A percentile compares a stretch with the other conserved stretches of the same genome.
phyloP scores from a whole-genome alignment of 2,888 invertebrate species.

The Opisthograptis luteolata region DNA sequence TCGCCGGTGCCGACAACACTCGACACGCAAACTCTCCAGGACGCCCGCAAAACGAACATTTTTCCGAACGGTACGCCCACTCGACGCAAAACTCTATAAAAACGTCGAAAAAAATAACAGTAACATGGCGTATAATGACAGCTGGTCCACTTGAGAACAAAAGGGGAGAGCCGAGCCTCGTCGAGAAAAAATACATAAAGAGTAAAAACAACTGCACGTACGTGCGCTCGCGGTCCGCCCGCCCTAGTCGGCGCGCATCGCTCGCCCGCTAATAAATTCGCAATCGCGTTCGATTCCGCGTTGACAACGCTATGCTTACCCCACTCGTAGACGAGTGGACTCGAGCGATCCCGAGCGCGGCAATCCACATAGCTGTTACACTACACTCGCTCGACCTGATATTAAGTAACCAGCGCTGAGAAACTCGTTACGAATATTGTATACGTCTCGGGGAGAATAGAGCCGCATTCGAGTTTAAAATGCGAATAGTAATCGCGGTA shows the following conservation, averaged over 20 bases:
- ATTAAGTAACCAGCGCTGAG: constrained; percentile 78
- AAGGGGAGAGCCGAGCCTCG: constrained; percentile 82
- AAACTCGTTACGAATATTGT: constrained; percentile 84
- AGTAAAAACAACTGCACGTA: constrained; percentile 79
- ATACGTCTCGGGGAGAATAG: constrained; percentile 80
- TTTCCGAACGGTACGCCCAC: constrained; percentile 82
- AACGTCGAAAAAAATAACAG: constrained; percentile 83
- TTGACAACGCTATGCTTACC: constrained; percentile 57
- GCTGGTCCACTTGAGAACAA: constrained; percentile 86
- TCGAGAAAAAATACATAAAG: constrained; percentile 82
- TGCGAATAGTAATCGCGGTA: constrained; percentile 82
- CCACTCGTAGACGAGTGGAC: constrained; percentile 56
- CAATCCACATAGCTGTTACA: constrained; percentile 44
- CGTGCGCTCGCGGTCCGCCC: constrained; percentile 57
- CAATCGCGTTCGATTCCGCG: constrained; percentile 77
- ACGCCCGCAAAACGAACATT: constrained; percentile 84
- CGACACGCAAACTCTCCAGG: constrained; percentile 78
- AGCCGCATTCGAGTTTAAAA: constrained; percentile 82
- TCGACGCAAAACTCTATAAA: constrained; percentile 82
- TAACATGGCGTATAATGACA: constrained; percentile 85
- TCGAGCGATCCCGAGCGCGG: constrained; percentile 38
- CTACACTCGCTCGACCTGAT: constrained; percentile 75
- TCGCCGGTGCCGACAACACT: constrained; percentile 71
- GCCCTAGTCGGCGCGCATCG: constrained; percentile 50
- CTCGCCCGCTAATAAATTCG: constrained; percentile 79